Percentiles rank a stretch among this genome's conserved stretches.
Evolutionary conservation across 2,888 invertebrate species (phyloP).

Genomic region (Caenorhabditis wallacei): DNA sequence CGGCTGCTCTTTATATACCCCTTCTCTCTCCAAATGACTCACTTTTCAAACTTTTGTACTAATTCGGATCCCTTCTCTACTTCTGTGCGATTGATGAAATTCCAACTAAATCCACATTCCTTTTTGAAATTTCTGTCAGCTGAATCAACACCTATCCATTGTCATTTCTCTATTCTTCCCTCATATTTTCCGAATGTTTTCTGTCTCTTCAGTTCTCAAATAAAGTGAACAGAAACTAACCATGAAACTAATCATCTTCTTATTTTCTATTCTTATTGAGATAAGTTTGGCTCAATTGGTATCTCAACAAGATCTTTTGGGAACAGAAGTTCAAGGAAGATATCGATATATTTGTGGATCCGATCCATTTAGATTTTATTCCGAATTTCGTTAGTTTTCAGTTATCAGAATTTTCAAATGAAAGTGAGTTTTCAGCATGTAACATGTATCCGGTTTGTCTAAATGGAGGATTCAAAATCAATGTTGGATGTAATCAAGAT

Average conservation of each 20-base stretch:
- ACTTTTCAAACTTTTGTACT: constrained; percentile 27
- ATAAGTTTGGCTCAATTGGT: constrained; percentile 6
- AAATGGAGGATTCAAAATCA: constrained; percentile 72
- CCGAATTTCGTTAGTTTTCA: constrained; percentile 67
- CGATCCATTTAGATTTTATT: constrained; percentile 66
- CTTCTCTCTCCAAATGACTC: constrained; percentile 19
- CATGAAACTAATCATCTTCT: constrained; percentile 31
- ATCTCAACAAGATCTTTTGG: constrained; percentile 39
- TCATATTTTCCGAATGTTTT: neutral
- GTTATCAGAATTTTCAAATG: neutral
- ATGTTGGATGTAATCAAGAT: constrained; percentile 67
- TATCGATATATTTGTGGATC: constrained; percentile 67
- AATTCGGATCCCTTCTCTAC: neutral
- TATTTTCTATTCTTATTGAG: constrained; percentile 2
- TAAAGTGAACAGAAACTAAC: constrained; percentile 25
- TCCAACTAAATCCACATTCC: neutral
- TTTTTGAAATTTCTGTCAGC: constrained; percentile 17
- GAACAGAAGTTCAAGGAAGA: constrained; percentile 5
- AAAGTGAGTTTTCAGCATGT: constrained; percentile 64
- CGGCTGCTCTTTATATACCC: no score
- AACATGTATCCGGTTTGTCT: constrained; percentile 67
- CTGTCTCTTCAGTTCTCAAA: constrained; percentile 27
- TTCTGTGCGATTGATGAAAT: neutral
- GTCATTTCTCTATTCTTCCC: constrained; percentile 26
- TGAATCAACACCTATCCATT: constrained; percentile 43